phyloP scores from a whole-genome alignment of 2,797 vertebrate species.

The Myioborus miniatus region DNA sequence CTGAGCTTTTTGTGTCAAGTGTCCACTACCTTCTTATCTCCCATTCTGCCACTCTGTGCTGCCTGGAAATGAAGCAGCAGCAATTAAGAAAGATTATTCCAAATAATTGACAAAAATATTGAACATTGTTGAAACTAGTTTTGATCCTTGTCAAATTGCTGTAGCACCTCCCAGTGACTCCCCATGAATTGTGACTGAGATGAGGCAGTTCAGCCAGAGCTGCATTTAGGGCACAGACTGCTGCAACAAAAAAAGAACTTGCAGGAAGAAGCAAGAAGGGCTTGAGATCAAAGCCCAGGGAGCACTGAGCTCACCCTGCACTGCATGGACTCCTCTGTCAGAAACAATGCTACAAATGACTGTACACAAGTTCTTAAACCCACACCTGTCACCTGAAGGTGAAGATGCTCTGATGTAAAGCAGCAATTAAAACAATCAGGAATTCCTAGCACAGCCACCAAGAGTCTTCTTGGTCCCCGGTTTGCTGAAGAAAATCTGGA shows the following conservation, averaged over 20 bases:
- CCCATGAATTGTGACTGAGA: background rate
- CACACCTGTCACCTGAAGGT: background rate
- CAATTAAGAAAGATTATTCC: background rate
- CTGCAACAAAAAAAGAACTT: background rate
- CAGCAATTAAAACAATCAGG: background rate
- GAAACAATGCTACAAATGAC: background rate
- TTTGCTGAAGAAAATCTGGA: background rate
- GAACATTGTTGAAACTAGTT: background rate
- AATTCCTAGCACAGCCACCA: background rate
- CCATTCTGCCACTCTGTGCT: background rate
- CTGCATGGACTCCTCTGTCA: background rate
- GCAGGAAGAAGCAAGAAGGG: conserved; percentile 2
- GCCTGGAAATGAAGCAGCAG: background rate
- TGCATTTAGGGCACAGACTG: background rate
- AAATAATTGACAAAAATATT: background rate
- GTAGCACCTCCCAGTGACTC: background rate
- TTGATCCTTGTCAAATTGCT: background rate
- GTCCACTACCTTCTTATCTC: background rate
- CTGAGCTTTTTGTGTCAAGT: background rate
- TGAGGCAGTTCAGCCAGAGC: background rate
- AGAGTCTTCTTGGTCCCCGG: background rate
- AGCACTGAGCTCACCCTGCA: background rate
- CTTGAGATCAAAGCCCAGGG: background rate
- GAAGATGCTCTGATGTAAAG: background rate
- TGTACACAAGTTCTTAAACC: background rate